Evolutionary conservation across 2,797 vertebrate genomes (phyloP).

Genomic region (Hyperoplus immaculatus): DNA sequence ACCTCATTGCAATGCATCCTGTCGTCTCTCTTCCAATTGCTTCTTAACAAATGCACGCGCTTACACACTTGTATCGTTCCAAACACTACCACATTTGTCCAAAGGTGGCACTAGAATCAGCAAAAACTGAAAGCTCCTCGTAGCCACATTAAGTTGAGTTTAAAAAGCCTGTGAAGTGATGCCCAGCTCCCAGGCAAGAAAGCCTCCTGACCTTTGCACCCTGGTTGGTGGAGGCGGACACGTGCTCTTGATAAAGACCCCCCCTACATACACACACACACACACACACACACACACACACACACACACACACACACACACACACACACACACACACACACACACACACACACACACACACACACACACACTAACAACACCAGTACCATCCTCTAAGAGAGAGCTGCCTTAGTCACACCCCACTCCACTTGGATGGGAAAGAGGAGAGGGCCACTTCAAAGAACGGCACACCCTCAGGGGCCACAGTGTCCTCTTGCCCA

Average conservation of each 20-base stretch:
- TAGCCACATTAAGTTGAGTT: constrained; percentile 21
- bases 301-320: constrained; percentile 40
- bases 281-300: neutral
- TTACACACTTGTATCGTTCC: too few relatives aligned
- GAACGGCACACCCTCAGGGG: constrained; percentile 80
- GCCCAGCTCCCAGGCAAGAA: constrained; percentile 66
- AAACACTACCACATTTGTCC: too few relatives aligned
- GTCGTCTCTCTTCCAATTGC: too few relatives aligned
- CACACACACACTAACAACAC: constrained; percentile 67
- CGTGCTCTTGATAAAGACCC: constrained; percentile 96
- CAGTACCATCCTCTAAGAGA: constrained; percentile 74
- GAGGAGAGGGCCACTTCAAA: constrained; percentile 85
- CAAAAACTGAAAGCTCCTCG: too few relatives aligned
- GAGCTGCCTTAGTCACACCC: constrained; percentile 92
- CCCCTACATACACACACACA: constrained; percentile 62
- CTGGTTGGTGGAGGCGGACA: constrained; percentile 86
- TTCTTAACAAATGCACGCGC: too few relatives aligned
- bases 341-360: constrained; percentile 18
- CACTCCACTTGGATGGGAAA: constrained; percentile 79
- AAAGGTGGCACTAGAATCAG: too few relatives aligned
- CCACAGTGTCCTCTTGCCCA: constrained; percentile 85
- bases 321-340: constrained; percentile 57
- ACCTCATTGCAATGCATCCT: too few relatives aligned
- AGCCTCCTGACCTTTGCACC: constrained; percentile 83
- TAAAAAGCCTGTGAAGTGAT: constrained; percentile 68